Evolutionary conservation across 1,140 invertebrate genomes (phyloP).

Genomic region (Araneus ventricosus): DNA sequence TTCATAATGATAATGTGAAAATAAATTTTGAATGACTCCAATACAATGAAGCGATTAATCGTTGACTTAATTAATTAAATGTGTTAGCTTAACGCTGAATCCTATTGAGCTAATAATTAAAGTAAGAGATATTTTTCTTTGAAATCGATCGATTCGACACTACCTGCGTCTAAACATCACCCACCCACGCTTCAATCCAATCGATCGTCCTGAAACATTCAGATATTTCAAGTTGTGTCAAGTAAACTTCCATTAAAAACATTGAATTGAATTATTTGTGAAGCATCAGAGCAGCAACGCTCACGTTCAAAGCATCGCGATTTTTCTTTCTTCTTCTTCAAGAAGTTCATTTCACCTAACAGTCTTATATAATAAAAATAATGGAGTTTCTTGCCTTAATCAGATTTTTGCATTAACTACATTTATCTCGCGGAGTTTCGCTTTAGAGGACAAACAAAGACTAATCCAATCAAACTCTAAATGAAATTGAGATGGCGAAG

Average conservation of each 20-base stretch:
- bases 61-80: too few relatives aligned
- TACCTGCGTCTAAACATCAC: background rate
- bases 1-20: too few relatives aligned
- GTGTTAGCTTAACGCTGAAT: too few relatives aligned
- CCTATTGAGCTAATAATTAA: too few relatives aligned
- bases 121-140: too few relatives aligned
- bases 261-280: background rate
- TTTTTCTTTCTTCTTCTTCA: background rate
- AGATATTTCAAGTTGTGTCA: background rate
- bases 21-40: too few relatives aligned
- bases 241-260: background rate
- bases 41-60: too few relatives aligned
- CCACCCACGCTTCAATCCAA: background rate
- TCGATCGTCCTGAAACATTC: background rate
- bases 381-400: constrained; percentile 27
- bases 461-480: constrained; percentile 54
- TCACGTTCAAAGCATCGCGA: background rate
- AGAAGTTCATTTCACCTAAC: background rate
- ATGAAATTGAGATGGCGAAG: constrained; percentile 58
- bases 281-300: background rate
- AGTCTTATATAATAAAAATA: background rate
- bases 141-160: too few relatives aligned
- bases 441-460: constrained; percentile 47
- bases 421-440: background rate
- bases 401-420: constrained; percentile 33